Percentiles rank a stretch among this genome's conserved stretches.
phyloP scores from a whole-genome alignment of 2,113 vertebrate species.

The Bambusicola thoracicus region DNA sequence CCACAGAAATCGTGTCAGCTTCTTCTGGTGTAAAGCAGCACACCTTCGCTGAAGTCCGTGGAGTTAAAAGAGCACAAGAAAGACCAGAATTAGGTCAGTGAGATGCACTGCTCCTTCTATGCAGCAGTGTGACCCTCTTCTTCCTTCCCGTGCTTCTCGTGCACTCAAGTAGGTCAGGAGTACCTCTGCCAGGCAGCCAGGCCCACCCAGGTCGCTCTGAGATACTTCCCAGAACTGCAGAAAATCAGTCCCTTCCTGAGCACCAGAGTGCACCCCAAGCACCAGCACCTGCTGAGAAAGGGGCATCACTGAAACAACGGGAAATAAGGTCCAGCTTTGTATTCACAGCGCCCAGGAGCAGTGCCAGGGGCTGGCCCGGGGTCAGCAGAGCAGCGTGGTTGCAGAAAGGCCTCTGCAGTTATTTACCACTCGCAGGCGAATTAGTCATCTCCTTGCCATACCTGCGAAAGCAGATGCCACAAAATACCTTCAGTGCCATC shows the following conservation, averaged over 20 bases:
- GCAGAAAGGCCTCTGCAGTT: conserved; percentile 40
- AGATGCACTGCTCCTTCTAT: conserved; percentile 46
- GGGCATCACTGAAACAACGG: conserved; percentile 57
- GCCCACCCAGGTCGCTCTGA: neutral
- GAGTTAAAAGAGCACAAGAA: conserved; percentile 31
- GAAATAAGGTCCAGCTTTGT: conserved; percentile 38
- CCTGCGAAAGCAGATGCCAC: conserved; percentile 65
- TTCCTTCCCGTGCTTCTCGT: conserved; percentile 2
- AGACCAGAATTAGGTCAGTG: conserved; percentile 64
- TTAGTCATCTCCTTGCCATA: conserved; percentile 46
- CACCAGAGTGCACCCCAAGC: fast-evolving
- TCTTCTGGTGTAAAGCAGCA: conserved; percentile 40
- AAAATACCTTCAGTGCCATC: conserved; percentile 70
- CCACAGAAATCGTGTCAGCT: neutral
- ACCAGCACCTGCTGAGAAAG: neutral
- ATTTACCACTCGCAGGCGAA: conserved; percentile 40
- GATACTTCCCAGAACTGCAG: neutral
- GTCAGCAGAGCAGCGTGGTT: neutral
- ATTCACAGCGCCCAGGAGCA: conserved; percentile 13
- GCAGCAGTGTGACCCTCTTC: conserved; percentile 27
- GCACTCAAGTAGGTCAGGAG: conserved; percentile 61
- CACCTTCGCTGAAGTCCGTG: conserved; percentile 6
- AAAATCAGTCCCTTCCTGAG: neutral
- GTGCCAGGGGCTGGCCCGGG: conserved; percentile 34
- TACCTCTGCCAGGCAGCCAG: conserved; percentile 33